These are phyloP conservation scores for Lamprotornis superbus DNA, from an alignment of 2,113 vertebrate species.

Conservation along the genomic window DNA sequence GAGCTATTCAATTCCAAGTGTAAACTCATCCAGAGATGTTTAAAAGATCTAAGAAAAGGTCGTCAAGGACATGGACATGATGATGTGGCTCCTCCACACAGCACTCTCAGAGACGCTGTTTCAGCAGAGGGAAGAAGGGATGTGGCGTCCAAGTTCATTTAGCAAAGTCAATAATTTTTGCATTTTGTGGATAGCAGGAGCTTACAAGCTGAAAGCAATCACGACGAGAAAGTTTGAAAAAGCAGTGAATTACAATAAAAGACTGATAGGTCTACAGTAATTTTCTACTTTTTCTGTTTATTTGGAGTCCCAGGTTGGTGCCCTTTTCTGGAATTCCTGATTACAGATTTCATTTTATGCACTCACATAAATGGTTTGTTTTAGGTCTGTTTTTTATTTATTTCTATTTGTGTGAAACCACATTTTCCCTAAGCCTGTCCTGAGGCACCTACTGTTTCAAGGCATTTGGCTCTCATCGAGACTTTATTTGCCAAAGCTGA, in stretches of 20 bases:
- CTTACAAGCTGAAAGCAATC: not conserved
- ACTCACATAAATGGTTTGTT: not conserved
- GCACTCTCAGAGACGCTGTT: not conserved
- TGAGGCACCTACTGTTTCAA: not conserved
- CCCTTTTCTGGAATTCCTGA: not conserved
- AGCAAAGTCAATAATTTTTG: not conserved
- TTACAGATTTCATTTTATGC: not conserved
- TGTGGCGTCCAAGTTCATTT: not conserved
- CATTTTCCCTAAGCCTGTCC: not conserved
- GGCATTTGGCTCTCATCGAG: not conserved
- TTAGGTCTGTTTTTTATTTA: not conserved
- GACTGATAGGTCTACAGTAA: not conserved
- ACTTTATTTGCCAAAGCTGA: not conserved
- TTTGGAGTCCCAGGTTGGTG: not conserved
- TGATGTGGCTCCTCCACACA: not conserved
- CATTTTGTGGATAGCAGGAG: accelerated
- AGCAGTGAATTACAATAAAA: not conserved
- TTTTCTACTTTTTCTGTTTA: not conserved
- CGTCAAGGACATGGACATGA: not conserved
- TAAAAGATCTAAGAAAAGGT: not conserved
- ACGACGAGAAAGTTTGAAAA: not conserved
- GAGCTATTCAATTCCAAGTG: not conserved
- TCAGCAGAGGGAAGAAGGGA: not conserved
- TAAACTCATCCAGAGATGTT: not conserved
- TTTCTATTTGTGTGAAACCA: not conserved